Conservation (phyloP, 2,888 invertebrate species). For the Diploptera punctata region DNA sequence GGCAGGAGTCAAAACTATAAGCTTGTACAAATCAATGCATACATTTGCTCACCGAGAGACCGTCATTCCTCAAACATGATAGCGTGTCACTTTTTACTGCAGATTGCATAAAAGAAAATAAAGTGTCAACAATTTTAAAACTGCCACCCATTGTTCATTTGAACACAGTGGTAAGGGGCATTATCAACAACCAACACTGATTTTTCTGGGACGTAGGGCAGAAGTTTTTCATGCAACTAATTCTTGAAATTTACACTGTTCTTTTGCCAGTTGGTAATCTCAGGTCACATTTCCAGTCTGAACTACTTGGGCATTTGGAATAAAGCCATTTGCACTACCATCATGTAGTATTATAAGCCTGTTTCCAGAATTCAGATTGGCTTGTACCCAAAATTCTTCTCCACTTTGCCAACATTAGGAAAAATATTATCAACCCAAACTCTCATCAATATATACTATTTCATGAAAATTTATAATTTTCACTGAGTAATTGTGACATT, state of each 20-base stretch:
- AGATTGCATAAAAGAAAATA: no score
- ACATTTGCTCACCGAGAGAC: not conserved
- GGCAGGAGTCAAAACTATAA: not conserved
- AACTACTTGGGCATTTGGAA: not conserved
- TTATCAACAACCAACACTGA: not conserved
- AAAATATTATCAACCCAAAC: no score
- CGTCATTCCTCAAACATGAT: not conserved
- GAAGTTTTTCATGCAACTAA: not conserved
- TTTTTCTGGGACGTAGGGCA: not conserved
- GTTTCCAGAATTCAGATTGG: not conserved
- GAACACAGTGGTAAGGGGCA: not conserved
- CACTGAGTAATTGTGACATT: no score
- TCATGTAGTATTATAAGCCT: not conserved
- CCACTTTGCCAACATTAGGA: slow-evolving; percentile 8
- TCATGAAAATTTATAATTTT: no score
- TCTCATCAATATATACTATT: no score
- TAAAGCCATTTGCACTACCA: not conserved
- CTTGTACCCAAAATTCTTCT: not conserved
- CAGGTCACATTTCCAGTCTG: not conserved
- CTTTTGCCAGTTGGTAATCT: not conserved
- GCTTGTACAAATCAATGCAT: not conserved
- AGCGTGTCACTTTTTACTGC: not conserved
- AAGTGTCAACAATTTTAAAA: no score
- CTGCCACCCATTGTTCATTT: not conserved
- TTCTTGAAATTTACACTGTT: no score